These are phyloP conservation scores for Eristalinus sepulchralis DNA, from an alignment of 2,888 invertebrate genomes.

Conservation along the genomic window DNA sequence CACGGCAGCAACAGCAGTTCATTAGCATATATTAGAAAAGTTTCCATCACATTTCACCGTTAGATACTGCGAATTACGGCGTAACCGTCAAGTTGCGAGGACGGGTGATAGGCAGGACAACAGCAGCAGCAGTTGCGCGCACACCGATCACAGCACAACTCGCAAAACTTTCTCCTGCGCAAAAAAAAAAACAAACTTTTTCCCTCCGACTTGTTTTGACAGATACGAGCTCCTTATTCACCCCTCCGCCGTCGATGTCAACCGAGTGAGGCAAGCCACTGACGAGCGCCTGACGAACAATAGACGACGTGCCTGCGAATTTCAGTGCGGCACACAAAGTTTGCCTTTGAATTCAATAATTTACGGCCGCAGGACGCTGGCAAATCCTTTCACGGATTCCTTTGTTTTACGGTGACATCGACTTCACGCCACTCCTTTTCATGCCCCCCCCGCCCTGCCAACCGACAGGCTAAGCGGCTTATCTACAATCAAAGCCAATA, in stretches of 20 bases:
- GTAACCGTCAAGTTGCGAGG: slow-evolving; percentile 10
- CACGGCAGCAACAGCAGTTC: neutral
- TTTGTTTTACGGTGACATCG: neutral
- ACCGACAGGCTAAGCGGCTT: neutral
- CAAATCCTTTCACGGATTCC: neutral
- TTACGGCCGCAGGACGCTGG: neutral
- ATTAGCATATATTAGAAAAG: slow-evolving; percentile 53
- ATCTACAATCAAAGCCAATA: slow-evolving; percentile 31
- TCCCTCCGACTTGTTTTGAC: slow-evolving; percentile 14
- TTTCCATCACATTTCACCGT: slow-evolving; percentile 40
- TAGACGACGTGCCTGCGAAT: neutral
- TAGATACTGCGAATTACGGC: slow-evolving; percentile 23
- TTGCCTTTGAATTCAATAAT: slow-evolving; percentile 1
- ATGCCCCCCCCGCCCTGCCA: no score
- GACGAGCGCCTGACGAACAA: neutral
- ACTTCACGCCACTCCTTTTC: neutral
- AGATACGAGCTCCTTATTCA: neutral
- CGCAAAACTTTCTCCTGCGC: slow-evolving; percentile 4
- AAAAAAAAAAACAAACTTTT: slow-evolving; percentile 13
- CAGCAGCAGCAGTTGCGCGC: neutral
- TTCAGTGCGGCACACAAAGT: neutral
- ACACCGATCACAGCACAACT: neutral
- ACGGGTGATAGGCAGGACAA: neutral
- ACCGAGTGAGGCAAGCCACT: neutral
- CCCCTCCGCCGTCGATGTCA: neutral